Percentiles rank a stretch among this genome's conserved stretches.
These are phyloP conservation scores for Agriopis aurantiaria DNA, from an alignment of 2,888 invertebrate species.

Conservation along the genomic window DNA sequence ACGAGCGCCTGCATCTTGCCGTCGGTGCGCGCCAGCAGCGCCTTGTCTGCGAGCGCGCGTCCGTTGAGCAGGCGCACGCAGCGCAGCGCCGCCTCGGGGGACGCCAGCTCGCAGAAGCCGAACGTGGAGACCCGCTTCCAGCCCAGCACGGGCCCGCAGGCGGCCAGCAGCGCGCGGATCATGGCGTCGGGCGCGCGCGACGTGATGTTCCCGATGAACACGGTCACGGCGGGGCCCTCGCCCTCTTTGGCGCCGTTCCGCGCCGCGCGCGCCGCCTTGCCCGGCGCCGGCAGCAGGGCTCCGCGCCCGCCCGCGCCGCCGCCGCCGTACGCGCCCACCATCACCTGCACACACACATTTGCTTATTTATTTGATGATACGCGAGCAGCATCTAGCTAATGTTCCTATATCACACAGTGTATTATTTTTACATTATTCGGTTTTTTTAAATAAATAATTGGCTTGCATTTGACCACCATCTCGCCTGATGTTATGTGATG, in stretches of 20 bases:
- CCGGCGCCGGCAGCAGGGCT: constrained; percentile 62
- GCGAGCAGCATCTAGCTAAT: too few species aligned
- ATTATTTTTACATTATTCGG: too few species aligned
- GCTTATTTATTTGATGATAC: too few species aligned
- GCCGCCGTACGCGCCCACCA: constrained; percentile 76
- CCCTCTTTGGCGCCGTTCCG: constrained; percentile 71
- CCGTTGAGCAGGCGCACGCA: constrained; percentile 97
- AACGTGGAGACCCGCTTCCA: constrained; percentile 99
- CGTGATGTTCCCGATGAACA: constrained; percentile 94
- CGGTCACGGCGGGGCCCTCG: constrained; percentile 96
- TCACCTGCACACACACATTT: constrained; percentile 60
- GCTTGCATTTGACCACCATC: too few species aligned
- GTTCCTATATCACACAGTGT: too few species aligned
- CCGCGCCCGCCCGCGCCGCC: constrained; percentile 53
- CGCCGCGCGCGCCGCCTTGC: constrained; percentile 70
- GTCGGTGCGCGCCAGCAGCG: constrained; percentile 98
- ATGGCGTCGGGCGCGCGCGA: constrained; percentile 98
- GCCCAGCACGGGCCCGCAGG: constrained; percentile 97
- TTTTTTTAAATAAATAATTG: too few species aligned
- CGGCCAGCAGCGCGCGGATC: constrained; percentile 95
- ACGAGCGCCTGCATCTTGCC: constrained; percentile 98
- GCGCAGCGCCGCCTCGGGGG: constrained; percentile 96
- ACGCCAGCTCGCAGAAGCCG: constrained; percentile 98
- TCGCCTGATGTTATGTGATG: too few species aligned
- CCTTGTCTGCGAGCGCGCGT: constrained; percentile 96